Conservation (phyloP, 2,797 vertebrate species). For the Odontamblyopus lacepedii region DNA sequence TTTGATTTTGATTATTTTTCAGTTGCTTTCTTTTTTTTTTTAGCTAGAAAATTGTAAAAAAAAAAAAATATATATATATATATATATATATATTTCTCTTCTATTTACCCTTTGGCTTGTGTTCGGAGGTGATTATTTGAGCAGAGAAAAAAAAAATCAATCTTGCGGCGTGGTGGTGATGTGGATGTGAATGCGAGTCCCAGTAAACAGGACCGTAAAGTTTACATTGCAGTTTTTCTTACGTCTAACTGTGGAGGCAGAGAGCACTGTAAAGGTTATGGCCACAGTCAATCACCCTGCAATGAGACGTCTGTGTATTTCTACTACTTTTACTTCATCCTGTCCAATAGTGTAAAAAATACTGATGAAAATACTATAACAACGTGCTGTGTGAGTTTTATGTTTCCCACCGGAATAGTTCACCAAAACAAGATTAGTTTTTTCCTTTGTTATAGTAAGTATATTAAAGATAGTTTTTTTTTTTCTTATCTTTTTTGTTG, state of each 20-base stretch:
- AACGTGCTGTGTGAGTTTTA: too few species aligned
- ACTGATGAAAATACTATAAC: too few species aligned
- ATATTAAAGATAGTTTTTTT: too few species aligned
- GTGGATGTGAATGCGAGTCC: slow-evolving; percentile 14
- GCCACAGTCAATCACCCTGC: slow-evolving; percentile 46
- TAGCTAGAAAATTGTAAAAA: background rate
- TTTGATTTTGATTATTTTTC: too few species aligned
- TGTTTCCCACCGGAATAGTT: too few species aligned
- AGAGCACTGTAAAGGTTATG: slow-evolving; percentile 50
- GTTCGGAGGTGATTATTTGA: background rate
- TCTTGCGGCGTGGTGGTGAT: background rate
- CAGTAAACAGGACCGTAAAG: slow-evolving; percentile 49
- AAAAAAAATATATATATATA: too few species aligned
- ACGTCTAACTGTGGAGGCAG: slow-evolving; percentile 25
- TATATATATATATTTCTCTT: slow-evolving; percentile 36
- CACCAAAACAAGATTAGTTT: too few species aligned
- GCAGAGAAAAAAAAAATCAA: slow-evolving; percentile 14
- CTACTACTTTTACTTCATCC: too few species aligned
- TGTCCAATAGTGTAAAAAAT: background rate
- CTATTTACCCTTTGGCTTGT: background rate
- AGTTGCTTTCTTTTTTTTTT: too few species aligned
- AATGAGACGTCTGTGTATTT: slow-evolving; percentile 32
- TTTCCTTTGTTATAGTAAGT: too few species aligned
- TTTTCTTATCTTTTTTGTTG: too few species aligned
- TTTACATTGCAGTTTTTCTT: slow-evolving; percentile 40